These are phyloP conservation scores for Mormyrus proboscirostris DNA, from an alignment of 2,797 vertebrate genomes.

Conservation along the genomic window DNA sequence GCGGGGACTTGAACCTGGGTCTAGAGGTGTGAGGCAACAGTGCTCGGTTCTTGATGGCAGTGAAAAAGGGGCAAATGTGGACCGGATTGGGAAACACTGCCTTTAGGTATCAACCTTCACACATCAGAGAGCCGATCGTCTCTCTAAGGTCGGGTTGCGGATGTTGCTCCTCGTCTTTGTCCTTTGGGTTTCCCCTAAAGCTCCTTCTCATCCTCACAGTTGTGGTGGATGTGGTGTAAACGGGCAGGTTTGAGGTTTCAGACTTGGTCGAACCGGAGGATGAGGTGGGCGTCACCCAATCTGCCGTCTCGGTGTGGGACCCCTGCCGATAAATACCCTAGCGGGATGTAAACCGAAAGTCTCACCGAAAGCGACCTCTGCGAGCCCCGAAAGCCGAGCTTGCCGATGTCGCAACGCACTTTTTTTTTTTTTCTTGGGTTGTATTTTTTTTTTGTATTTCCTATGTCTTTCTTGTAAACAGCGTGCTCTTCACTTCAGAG, in stretches of 20 bases:
- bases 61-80: neutral
- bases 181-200: neutral
- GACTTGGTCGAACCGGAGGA: neutral
- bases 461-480: neutral
- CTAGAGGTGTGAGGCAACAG: neutral
- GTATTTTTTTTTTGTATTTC: neutral
- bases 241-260: neutral
- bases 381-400: neutral
- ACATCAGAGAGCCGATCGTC: neutral
- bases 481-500: neutral
- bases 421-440: neutral
- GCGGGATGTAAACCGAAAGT: neutral
- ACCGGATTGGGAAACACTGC: neutral
- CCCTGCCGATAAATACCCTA: neutral
- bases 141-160: neutral
- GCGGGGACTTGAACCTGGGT: neutral
- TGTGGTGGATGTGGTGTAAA: neutral
- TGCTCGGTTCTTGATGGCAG: neutral
- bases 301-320: neutral
- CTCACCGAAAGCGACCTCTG: neutral
- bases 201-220: neutral
- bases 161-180: neutral
- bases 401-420: neutral
- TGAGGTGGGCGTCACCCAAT: neutral
- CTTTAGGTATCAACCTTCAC: neutral